Evolutionary conservation across 2,113 vertebrate genomes (phyloP), one percentile per base, ranked within the genome.

Genomic region (Hemicordylus capensis): DNA sequence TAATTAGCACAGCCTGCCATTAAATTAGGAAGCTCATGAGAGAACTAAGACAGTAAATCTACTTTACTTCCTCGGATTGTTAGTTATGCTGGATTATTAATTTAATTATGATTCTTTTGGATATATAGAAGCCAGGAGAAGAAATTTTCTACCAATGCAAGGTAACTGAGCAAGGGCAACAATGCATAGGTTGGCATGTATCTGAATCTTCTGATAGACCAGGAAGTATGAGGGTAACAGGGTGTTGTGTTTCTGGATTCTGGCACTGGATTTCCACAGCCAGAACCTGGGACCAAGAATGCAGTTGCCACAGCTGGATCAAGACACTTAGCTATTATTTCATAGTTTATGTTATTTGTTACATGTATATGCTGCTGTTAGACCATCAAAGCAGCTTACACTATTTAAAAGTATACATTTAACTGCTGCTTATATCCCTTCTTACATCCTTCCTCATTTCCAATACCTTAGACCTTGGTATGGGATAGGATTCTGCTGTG

Each of bases 21-120:
- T 96, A 94, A 96, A 88, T 93, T 89, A 92, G 88, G 89, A 93
- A 95, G 89, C 88, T 95, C 89, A 91, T 93, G 87, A 93, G 94
- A 96, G 96, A 96, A 96, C 96, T 96, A 96, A 96, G 95, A 92
- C 92, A 95, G 95, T 96, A 96, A 92, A 91, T 96, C 94, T 95
- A 93, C 95, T 96, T 95, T 94, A 94, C 93, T 94, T 95, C 82
- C 82, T 86, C 94, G 95, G 96, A 95, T 96, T 96, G 90, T 95
- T 92, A 95, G 94, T 96, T 96, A 96, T 96, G 96, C 95, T 94
- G 91, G 94, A 95, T 95, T 94, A 96, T 97, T 96, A 94, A 95
- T 95, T 94, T 91, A 89, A 94, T 90, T 90, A 96, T 96, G 96
- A 95, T 96, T 96, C 94, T 95, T 95, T 95, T 95, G 93, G 93